phyloP scores from a whole-genome alignment of 2,113 vertebrate genomes.

The Otolemur garnettii region DNA sequence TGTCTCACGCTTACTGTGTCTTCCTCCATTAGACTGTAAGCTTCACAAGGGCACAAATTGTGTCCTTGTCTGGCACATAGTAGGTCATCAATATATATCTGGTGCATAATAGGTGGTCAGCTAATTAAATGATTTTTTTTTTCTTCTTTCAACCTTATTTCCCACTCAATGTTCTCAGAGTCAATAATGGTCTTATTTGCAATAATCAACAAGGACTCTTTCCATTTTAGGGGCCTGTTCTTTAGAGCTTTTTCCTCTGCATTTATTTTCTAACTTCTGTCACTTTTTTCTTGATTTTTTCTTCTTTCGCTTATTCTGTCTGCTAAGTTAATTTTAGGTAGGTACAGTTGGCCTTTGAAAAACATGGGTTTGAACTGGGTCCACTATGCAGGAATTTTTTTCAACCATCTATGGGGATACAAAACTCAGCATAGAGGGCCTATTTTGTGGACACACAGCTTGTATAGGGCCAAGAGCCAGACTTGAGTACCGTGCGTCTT shows the following conservation, averaged over 20 bases:
- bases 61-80: background rate
- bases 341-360: background rate
- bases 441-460: background rate
- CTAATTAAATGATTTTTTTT: background rate
- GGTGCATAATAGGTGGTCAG: background rate
- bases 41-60: background rate
- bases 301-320: background rate
- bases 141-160: background rate
- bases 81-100: background rate
- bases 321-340: background rate
- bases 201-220: background rate
- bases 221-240: background rate
- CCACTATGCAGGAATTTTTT: background rate
- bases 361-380: background rate
- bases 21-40: background rate
- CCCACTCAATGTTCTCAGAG: background rate
- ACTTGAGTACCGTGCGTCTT: background rate
- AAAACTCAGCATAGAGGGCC: background rate
- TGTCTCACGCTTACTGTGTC: background rate
- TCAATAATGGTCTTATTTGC: background rate
- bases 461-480: background rate
- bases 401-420: background rate
- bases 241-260: background rate
- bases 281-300: background rate
- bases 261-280: background rate